Base-by-base conservation (phyloP, 2,113 vertebrate species). In the Misgurnus mizolepis region DNA sequence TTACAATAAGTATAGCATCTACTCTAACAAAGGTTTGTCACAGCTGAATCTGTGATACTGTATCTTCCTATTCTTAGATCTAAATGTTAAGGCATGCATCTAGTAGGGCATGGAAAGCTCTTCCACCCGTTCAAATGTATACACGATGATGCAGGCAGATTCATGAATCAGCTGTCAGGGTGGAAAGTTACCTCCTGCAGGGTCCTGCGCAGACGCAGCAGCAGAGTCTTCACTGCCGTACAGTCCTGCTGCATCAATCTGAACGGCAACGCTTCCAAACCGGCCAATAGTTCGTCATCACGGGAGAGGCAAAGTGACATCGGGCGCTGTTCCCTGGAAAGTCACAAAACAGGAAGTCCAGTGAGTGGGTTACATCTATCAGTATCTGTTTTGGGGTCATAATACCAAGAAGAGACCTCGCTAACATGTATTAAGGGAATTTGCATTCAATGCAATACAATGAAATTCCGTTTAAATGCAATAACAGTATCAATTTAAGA, bases 171-270 rank as follows among this genome's bases (percentile, higher is more conserved):
- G 39, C 53, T 50, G 39, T 62, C 12, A 70, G 69, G 18, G 67
- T 67, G 67, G 62, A 60, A 8, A 10, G 84, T 92, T 95, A 98
- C 97, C 96, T 99, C 97, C 90, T 99, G 97, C 76, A 99, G 94
- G 79, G 96, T 94, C 83, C 96, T 94, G 85, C 96, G 95, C 91
- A 99, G 94, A 88, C 97, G 95, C 81, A 98, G 90, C 69, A 99
- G 92, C 75, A 98, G 86, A 0, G 96, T 97, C 92, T 98, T 98
- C 5, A 98, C 95, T 39, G 96, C 93, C 0, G 96, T 98, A 83
- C 97, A 99, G 86, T 99, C 97, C 81, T 99, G 97, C 81, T 97
- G 90, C 97, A 99, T 98, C 88, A 97, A 9, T 85, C 96, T 91
- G 82, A 97, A 95, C 0, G 97, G 96, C 83, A 98, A 87, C 18